Percentiles rank a stretch among this genome's conserved stretches.
Conservation (phyloP, 2,797 vertebrate genomes). For the Falco peregrinus region DNA sequence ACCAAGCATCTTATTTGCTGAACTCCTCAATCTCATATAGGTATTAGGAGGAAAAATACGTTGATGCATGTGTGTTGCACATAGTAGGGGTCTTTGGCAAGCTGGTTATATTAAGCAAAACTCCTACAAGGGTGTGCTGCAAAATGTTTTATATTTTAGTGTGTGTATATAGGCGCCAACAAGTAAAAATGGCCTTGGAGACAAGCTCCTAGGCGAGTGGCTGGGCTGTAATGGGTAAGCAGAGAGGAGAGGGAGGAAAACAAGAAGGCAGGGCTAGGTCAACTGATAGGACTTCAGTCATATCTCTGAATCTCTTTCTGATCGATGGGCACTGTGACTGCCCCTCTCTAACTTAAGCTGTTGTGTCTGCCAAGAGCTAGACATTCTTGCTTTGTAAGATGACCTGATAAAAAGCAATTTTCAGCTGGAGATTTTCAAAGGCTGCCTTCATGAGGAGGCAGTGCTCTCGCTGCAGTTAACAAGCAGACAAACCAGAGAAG, state of each 20-base stretch:
- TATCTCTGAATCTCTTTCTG: background rate
- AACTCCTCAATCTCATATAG: background rate
- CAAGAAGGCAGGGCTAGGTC: background rate
- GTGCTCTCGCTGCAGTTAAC: background rate
- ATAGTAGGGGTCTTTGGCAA: background rate
- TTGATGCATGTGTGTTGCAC: background rate
- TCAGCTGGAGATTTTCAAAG: constrained; percentile 22
- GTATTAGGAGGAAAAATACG: background rate
- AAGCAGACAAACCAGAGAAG: background rate
- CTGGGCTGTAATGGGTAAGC: background rate
- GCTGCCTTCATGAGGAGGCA: background rate
- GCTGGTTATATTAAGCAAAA: background rate
- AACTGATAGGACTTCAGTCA: background rate
- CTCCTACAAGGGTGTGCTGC: background rate
- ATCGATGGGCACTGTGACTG: background rate
- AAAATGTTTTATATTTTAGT: background rate
- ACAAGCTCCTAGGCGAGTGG: background rate
- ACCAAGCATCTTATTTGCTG: background rate
- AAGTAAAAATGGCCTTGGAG: background rate
- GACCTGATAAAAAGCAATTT: constrained; percentile 39
- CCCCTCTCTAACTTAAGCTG: background rate
- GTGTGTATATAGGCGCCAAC: background rate
- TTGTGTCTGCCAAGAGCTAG: constrained; percentile 13
- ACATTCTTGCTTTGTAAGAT: constrained; percentile 7
- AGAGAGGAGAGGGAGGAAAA: background rate